Base-by-base conservation (phyloP, 2,797 vertebrate species). In the Apogon hyalosoma region DNA sequence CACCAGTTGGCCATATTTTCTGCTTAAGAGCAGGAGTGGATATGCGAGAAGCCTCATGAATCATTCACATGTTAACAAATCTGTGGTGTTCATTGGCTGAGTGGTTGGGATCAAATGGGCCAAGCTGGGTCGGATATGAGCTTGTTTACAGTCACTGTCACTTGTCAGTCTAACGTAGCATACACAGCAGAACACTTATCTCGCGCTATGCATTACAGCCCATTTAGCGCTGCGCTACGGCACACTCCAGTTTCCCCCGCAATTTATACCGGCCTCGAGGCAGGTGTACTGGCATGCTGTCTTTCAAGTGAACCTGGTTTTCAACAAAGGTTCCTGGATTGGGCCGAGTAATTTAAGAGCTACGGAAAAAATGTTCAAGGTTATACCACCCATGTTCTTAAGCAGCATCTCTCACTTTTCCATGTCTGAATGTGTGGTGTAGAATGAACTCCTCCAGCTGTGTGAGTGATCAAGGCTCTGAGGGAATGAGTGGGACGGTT, bases 31-130 rank as follows among this genome's bases (percentile, higher is more conserved):
- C 67, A 69, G 69, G 77, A 75, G 73, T 69, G 67, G 88, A 88
- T 47, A 92, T 38, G 67, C 4, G 87, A 92, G 87, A 82, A 15
- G 78, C 79, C 56, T 79, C 73, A 81, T 93, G 18, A 89, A 92
- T 88, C 83, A 91, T 90, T 87, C 63, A 90, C 65, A 15, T 70
- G 88, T 87, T 88, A 90, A 86, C 88, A 92, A 93, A 92, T 92
- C 92, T 91, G 87, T 90, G 86, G 87, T 75, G 79, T 65, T 90
- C 90, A 89, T 91, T 90, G 90, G 85, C 90, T 87, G 90, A 92
- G 90, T 92, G 90, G 74, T 85, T 18, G 54, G 88, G 88, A 90
- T 90, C 88, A 83, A 78, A 85, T 90, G 83, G 80, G 82, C 78
- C 76, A 40, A 76, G 86, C 75, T 31, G 78, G 81, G 74, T 85